Conservation (phyloP, 1,140 invertebrate genomes). For the Wiebesia pumilae region DNA sequence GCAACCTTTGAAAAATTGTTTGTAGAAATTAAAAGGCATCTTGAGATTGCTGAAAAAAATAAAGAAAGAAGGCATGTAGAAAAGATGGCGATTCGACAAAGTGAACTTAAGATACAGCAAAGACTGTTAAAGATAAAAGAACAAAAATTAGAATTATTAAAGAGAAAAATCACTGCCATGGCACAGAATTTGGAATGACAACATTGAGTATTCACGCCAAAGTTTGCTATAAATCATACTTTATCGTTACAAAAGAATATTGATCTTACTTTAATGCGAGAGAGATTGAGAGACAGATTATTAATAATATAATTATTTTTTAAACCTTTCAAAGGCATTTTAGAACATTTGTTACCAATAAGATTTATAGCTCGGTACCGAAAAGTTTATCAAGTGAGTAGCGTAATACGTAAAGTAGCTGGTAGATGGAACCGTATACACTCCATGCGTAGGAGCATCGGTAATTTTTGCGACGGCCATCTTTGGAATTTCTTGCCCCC, state of each 20-base stretch:
- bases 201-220: slow-evolving; percentile 24
- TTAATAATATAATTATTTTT: slow-evolving; percentile 9
- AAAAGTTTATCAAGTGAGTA: slow-evolving; percentile 14
- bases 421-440: slow-evolving; percentile 6
- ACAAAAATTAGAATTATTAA: slow-evolving; percentile 61
- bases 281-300: slow-evolving; percentile 33
- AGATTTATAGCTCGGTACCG: not conserved
- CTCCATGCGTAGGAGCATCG: not conserved
- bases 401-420: not conserved
- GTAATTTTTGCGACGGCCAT: not conserved
- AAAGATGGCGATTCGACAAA: slow-evolving; percentile 61
- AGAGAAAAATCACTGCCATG: slow-evolving; percentile 59
- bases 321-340: not conserved
- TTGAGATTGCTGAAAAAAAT: slow-evolving; percentile 57
- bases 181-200: slow-evolving; percentile 57
- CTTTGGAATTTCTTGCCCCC: not conserved
- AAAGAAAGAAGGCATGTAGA: slow-evolving; percentile 66
- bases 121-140: slow-evolving; percentile 63
- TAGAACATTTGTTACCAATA: not conserved
- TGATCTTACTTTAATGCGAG: not conserved
- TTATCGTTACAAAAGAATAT: not conserved
- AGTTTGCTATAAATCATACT: slow-evolving; percentile 3
- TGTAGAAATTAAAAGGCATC: slow-evolving; percentile 56
- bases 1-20: slow-evolving; percentile 56
- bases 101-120: slow-evolving; percentile 60